Conservation (phyloP, 2,888 invertebrate species). For the Temnothorax rugatulus region DNA sequence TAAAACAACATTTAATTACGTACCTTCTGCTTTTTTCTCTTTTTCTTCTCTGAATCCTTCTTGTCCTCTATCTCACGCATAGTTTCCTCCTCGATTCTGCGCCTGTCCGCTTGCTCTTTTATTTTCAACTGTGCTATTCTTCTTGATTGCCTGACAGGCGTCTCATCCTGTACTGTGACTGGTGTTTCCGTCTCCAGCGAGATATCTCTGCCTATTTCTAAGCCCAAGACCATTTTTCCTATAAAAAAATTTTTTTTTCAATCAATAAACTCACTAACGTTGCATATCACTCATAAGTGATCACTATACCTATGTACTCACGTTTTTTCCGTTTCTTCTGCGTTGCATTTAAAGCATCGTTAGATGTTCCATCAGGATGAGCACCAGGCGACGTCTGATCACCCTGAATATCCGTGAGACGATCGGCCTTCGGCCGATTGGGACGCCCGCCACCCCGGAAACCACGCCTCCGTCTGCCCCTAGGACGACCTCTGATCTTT, state of each 20-base stretch:
- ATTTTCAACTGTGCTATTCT: slow-evolving; percentile 96
- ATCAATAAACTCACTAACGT: not conserved
- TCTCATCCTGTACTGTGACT: slow-evolving; percentile 81
- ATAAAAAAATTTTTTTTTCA: slow-evolving; percentile 49
- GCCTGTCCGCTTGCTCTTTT: slow-evolving; percentile 93
- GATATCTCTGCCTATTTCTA: slow-evolving; percentile 86
- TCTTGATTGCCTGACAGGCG: slow-evolving; percentile 92
- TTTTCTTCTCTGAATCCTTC: slow-evolving; percentile 81
- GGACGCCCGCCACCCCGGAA: slow-evolving; percentile 69
- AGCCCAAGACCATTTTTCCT: slow-evolving; percentile 86
- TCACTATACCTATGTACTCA: slow-evolving; percentile 54
- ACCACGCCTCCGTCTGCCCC: slow-evolving; percentile 76
- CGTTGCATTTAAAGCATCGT: slow-evolving; percentile 56
- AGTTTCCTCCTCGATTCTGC: slow-evolving; percentile 92
- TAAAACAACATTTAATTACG: slow-evolving; percentile 8
- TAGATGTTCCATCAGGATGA: slow-evolving; percentile 58
- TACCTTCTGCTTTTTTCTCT: slow-evolving; percentile 82
- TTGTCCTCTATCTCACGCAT: slow-evolving; percentile 90
- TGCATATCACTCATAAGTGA: not conserved
- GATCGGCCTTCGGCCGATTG: slow-evolving; percentile 66
- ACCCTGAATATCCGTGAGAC: slow-evolving; percentile 61
- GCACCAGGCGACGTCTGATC: slow-evolving; percentile 48
- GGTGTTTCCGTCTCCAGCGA: slow-evolving; percentile 64
- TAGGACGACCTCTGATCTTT: slow-evolving; percentile 72
- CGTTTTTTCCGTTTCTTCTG: slow-evolving; percentile 81